These are phyloP conservation scores for Phyllotis vaccarum DNA, from an alignment of 2,797 vertebrate species.

Conservation along the genomic window DNA sequence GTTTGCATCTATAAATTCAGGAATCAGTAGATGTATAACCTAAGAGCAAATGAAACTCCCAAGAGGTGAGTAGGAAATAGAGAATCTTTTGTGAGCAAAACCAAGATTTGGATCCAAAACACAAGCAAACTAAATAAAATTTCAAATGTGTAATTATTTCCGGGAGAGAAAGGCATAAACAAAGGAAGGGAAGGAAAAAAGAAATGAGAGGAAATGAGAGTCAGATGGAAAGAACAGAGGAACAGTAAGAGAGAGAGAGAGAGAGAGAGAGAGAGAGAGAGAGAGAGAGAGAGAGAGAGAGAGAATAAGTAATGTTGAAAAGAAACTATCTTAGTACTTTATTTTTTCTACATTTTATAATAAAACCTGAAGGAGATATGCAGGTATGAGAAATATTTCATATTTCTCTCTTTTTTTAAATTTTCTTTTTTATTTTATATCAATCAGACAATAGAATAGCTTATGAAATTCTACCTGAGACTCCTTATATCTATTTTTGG, in stretches of 20 bases:
- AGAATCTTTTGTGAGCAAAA: slow-evolving; percentile 53
- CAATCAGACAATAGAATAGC: not conserved
- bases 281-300: not conserved
- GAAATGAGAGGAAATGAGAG: not conserved
- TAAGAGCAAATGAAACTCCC: slow-evolving; percentile 29
- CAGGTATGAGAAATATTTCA: not conserved
- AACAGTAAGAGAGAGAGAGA: too few species aligned
- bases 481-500: slow-evolving; percentile 11
- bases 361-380: not conserved
- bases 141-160: not conserved
- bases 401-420: not conserved
- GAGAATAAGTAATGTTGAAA: not conserved
- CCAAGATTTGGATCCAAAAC: slow-evolving; percentile 33
- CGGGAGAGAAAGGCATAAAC: not conserved
- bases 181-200: not conserved
- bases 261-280: too few species aligned
- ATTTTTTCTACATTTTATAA: slow-evolving; percentile 2
- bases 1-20: slow-evolving; percentile 75
- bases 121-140: slow-evolving; percentile 12
- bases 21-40: slow-evolving; percentile 37
- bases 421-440: slow-evolving; percentile 59
- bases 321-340: not conserved
- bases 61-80: not conserved
- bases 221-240: not conserved
- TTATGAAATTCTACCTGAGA: not conserved